Evolutionary conservation across 2,113 vertebrate species (phyloP).

Genomic region (Aythya baeri): DNA sequence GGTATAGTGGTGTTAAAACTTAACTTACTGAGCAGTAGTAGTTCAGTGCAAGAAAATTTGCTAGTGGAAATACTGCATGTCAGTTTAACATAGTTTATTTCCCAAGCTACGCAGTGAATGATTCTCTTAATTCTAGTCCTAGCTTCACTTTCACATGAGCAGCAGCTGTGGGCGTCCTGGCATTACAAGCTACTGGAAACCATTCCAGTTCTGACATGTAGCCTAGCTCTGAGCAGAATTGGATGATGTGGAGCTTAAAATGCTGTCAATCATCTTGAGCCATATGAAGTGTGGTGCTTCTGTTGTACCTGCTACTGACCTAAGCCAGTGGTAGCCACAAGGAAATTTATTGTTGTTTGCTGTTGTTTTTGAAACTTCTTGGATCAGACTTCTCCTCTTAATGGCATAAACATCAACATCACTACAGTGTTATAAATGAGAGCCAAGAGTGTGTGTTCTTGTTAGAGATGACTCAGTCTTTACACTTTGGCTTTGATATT

Average conservation of each 20-base stretch:
- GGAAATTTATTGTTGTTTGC: fast-evolving
- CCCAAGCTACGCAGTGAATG: not conserved
- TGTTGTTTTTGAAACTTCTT: not conserved
- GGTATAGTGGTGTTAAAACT: not conserved
- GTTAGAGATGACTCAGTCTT: not conserved
- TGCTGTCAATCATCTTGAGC: fast-evolving
- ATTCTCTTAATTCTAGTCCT: not conserved
- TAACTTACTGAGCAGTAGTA: not conserved
- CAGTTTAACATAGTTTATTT: not conserved
- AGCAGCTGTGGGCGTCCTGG: not conserved
- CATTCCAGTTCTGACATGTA: not conserved
- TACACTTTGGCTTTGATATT: not conserved
- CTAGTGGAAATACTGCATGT: not conserved
- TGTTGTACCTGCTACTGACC: not conserved
- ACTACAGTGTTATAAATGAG: not conserved
- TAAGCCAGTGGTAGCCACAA: not conserved
- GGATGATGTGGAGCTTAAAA: not conserved
- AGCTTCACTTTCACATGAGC: not conserved
- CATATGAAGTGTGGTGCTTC: not conserved
- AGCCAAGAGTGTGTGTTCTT: not conserved
- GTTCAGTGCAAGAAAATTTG: not conserved
- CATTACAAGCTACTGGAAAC: not conserved
- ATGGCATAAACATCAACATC: not conserved
- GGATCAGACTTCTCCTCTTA: not conserved
- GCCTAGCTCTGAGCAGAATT: not conserved